Base-by-base conservation (phyloP, 2,888 invertebrate species). In the Helicoverpa assulta region DNA sequence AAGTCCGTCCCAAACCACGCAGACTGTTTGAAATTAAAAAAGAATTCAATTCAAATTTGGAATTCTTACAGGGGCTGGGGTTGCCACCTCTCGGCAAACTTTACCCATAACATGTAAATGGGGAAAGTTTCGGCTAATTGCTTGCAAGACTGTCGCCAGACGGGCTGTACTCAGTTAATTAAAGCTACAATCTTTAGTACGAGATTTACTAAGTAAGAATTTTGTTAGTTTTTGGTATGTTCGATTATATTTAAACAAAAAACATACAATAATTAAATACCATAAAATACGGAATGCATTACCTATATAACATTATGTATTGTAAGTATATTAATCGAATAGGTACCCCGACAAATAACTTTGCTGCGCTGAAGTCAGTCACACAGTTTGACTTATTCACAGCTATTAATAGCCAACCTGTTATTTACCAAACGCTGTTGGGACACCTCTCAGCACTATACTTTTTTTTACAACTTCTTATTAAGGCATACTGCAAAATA, bases 101-200 rank as follows among this genome's bases (percentile, higher is more conserved):
- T 94, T 89, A 79, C 86, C 91, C 91, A 94, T 95, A 94, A 94
- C 93, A 95, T 95, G 94, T 92, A 94, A 95, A 95, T 94, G 89
- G 90, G 88, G 75, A 90, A 94, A 94, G 90, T 94, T 94, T 78
- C 67, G 85, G 79, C 91, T 93, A 94, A 91, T 90, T 89, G 87
- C 86, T 77, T 82, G 86, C 88, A 91, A 90, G 89, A 87, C 89
- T 88, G 91, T 86, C 87, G 88, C 87, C 87, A 85, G 85, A 73
- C 80, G 79, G 79, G 66, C 73, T 73, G 75, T 62, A 66, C 78
- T 76, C 80, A 86, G 87, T 89, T 90, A 89, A 92, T 92, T 92
- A 91, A 90, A 85, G 80, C 76, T 74, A 84, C 80, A 86, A 83
- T 87, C 82, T 86, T 85, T 81, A 86, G 82, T 82, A 82, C 51